Conservation (phyloP, 2,113 vertebrate genomes). For the Atractosteus spatula region DNA sequence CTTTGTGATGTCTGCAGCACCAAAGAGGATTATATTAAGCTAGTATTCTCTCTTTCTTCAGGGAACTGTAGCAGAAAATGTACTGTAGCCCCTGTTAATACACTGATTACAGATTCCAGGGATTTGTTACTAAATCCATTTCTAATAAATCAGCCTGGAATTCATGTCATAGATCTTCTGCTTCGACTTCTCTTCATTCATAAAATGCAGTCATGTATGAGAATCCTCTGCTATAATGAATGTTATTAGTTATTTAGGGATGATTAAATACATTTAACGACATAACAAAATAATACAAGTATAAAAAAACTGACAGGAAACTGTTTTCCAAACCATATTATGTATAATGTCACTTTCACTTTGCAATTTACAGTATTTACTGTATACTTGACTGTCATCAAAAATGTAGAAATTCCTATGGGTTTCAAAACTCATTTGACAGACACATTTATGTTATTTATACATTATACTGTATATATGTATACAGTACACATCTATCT, state of each 20-base stretch:
- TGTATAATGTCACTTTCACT: too few species aligned
- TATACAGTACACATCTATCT: too few species aligned
- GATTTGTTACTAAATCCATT: not conserved
- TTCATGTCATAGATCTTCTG: constrained; percentile 14
- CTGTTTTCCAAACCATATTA: not conserved
- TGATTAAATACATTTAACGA: not conserved
- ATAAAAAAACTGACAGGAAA: not conserved
- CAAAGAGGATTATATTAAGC: not conserved
- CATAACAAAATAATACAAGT: not conserved
- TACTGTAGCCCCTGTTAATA: constrained; percentile 10
- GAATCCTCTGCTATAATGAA: not conserved
- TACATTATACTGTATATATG: too few species aligned
- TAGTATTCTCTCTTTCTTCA: constrained; percentile 14
- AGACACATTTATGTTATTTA: too few species aligned
- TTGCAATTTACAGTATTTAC: too few species aligned
- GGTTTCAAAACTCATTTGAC: too few species aligned
- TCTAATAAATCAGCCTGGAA: constrained; percentile 17
- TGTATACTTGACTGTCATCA: too few species aligned
- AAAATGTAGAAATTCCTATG: too few species aligned
- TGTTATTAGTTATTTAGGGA: not conserved
- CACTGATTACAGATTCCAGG: constrained; percentile 15
- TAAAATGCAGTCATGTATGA: not conserved
- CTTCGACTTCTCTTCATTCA: not conserved
- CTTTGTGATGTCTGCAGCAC: not conserved
- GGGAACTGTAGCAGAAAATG: constrained; percentile 3